phyloP scores from a whole-genome alignment of 2,797 vertebrate genomes.

The Eidolon dupreanum region DNA sequence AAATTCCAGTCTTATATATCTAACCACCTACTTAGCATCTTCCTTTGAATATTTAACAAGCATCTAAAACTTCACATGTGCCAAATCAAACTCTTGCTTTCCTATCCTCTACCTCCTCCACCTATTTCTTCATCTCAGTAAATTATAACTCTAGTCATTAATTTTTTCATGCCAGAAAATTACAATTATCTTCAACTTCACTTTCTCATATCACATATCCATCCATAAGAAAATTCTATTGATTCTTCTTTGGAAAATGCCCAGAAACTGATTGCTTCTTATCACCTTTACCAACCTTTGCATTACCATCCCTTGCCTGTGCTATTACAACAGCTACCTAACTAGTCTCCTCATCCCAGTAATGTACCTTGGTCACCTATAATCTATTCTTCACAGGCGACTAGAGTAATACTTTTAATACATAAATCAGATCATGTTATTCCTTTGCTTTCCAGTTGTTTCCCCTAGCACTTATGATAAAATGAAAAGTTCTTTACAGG shows the following conservation, averaged over 20 bases:
- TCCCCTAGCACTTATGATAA: background rate
- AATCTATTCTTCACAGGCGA: background rate
- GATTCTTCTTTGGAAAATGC: background rate
- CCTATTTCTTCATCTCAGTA: background rate
- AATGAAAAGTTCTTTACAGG: background rate
- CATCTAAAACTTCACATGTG: background rate
- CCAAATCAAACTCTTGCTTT: background rate
- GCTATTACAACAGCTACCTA: background rate
- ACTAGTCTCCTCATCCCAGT: background rate
- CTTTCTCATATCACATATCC: background rate
- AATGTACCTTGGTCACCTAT: background rate
- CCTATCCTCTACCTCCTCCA: background rate
- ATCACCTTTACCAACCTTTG: background rate
- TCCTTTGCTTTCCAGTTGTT: background rate
- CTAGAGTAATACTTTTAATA: background rate
- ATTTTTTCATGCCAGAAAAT: background rate
- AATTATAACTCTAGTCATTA: background rate
- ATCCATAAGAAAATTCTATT: background rate
- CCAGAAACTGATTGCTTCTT: background rate
- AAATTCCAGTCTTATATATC: background rate
- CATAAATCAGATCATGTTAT: background rate
- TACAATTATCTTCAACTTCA: background rate
- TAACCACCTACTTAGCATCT: background rate
- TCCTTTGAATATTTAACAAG: background rate
- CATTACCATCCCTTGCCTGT: background rate